phyloP scores from a whole-genome alignment of 2,888 invertebrate genomes.

The Acanthosoma haemorrhoidale region DNA sequence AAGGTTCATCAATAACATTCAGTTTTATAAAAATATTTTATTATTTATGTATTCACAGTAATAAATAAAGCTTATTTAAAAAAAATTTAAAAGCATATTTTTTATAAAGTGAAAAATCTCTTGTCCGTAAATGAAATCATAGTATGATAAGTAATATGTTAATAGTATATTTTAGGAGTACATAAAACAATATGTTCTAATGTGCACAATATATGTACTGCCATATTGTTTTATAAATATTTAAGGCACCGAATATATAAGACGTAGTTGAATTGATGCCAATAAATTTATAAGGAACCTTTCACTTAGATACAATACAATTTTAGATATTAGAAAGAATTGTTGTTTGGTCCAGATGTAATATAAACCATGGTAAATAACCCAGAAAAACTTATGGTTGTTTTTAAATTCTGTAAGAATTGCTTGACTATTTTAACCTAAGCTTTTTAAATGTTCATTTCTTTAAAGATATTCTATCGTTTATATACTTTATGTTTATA shows the following conservation, averaged over 20 bases:
- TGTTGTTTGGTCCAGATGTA: conserved; percentile 4
- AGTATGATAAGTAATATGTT: conserved; percentile 2
- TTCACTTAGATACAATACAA: background rate
- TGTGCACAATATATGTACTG: conserved; percentile 2
- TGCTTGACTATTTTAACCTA: conserved; percentile 24
- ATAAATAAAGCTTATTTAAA: background rate
- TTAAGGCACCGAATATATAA: background rate
- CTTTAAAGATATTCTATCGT: conserved; percentile 1
- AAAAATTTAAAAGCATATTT: background rate
- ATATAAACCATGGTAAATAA: conserved; percentile 4
- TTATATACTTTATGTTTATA: background rate
- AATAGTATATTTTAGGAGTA: background rate
- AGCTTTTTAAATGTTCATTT: background rate
- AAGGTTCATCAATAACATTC: conserved; percentile 6
- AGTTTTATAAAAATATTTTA: background rate
- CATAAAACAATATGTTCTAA: background rate
- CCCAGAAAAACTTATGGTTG: conserved; percentile 16
- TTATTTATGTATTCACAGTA: background rate
- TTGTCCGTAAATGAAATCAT: conserved; percentile 5
- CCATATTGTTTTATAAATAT: background rate
- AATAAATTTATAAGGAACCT: background rate
- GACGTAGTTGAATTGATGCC: background rate
- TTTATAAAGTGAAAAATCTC: conserved; percentile 6
- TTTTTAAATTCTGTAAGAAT: conserved; percentile 12
- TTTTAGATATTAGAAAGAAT: background rate